These are phyloP conservation scores for Sinosuthora webbiana DNA, from an alignment of 2,113 vertebrate species.

Conservation along the genomic window DNA sequence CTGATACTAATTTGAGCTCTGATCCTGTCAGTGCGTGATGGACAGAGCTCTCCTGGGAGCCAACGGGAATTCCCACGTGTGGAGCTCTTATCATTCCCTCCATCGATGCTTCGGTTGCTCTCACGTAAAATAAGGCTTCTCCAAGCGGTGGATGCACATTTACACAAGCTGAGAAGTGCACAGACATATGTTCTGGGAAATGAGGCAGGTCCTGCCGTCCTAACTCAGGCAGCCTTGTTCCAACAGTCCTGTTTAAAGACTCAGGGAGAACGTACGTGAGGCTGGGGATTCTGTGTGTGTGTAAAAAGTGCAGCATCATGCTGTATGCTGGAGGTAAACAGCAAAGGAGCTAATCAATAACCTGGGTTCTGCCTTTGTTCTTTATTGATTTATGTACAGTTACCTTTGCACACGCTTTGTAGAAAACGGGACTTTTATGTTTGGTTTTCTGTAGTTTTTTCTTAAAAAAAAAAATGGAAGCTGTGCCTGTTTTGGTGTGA, in stretches of 20 bases:
- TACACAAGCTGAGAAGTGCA: not conserved
- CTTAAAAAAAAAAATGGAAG: not conserved
- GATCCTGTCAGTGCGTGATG: not conserved
- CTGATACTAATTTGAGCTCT: not conserved
- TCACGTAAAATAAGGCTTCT: not conserved
- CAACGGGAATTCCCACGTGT: not conserved
- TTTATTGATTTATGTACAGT: constrained; percentile 26
- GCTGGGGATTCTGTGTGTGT: not conserved
- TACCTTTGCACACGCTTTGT: constrained; percentile 38
- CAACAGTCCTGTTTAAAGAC: not conserved
- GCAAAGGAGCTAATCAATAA: constrained; percentile 47
- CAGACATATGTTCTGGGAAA: not conserved
- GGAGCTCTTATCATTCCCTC: not conserved
- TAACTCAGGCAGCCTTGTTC: not conserved
- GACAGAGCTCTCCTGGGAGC: not conserved
- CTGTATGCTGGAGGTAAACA: not conserved
- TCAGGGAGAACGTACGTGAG: rapidly evolving
- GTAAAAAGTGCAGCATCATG: constrained; percentile 32
- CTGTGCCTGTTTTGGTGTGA: not conserved
- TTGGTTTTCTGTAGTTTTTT: not conserved
- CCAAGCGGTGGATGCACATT: not conserved
- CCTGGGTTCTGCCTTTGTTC: constrained; percentile 22
- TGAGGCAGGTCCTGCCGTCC: not conserved
- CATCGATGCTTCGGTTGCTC: not conserved
- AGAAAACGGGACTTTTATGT: not conserved